phyloP scores from a whole-genome alignment of 2,888 invertebrate genomes.

The Drosophila borealis region DNA sequence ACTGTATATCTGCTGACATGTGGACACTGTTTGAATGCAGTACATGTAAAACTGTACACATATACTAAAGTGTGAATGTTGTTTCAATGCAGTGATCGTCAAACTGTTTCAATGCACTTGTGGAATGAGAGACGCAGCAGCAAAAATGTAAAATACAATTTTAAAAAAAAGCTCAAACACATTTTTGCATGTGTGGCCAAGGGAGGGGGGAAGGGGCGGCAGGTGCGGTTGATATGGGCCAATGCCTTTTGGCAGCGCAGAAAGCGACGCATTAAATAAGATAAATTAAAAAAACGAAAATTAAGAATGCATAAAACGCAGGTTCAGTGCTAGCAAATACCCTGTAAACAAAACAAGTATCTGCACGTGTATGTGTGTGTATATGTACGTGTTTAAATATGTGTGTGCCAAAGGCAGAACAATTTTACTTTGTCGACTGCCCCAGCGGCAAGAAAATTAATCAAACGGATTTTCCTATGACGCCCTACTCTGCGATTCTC shows the following conservation, averaged over 20 bases:
- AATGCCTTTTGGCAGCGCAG: slow-evolving; percentile 72
- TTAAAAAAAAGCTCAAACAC: slow-evolving; percentile 36
- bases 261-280: slow-evolving; percentile 21
- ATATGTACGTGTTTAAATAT: not conserved
- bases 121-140: slow-evolving; percentile 1
- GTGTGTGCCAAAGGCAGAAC: too few species aligned
- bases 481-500: too few species aligned
- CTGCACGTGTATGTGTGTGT: not conserved
- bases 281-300: slow-evolving; percentile 42
- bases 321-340: slow-evolving; percentile 10
- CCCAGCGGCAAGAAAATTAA: too few species aligned
- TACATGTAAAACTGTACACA: too few species aligned
- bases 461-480: too few species aligned
- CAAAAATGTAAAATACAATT: slow-evolving; percentile 20
- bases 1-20: not conserved
- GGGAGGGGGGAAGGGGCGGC: not conserved
- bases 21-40: not conserved
- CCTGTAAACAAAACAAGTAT: not conserved
- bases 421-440: too few species aligned
- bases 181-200: not conserved
- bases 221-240: slow-evolving; percentile 52
- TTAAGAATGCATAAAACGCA: slow-evolving; percentile 11
- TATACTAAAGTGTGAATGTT: not conserved
- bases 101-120: slow-evolving; percentile 15
- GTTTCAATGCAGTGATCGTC: not conserved